A percentile compares a stretch with the other conserved stretches of the same genome.
phyloP scores from a whole-genome alignment of 2,888 invertebrate species.

The Melipona bicolor region DNA sequence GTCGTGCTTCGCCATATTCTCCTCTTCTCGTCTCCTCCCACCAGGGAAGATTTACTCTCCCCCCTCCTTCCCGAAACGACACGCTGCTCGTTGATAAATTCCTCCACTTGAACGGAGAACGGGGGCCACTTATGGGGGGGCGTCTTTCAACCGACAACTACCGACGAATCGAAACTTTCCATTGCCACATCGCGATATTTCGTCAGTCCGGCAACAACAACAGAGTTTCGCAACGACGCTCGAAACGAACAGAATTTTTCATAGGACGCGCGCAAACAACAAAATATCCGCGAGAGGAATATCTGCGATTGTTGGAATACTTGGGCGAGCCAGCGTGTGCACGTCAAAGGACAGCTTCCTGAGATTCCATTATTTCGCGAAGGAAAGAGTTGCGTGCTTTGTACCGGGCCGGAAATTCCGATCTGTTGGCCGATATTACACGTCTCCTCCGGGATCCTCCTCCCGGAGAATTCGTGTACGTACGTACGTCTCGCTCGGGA shows the following conservation, averaged over 20 bases:
- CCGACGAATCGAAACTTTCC: not conserved
- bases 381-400: not conserved
- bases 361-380: not conserved
- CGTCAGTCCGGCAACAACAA: no score
- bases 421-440: not conserved
- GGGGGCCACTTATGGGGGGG: no score
- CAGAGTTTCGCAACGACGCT: no score
- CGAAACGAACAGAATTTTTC: not conserved
- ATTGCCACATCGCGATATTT: no score
- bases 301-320: not conserved
- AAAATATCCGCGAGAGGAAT: not conserved
- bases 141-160: not conserved
- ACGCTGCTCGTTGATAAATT: not conserved
- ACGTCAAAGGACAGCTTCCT: not conserved
- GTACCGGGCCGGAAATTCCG: not conserved
- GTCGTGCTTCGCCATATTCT: constrained; percentile 52
- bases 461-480: not conserved
- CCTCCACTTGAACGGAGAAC: not conserved
- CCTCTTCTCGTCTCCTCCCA: not conserved
- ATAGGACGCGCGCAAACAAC: not conserved
- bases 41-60: constrained; percentile 3
- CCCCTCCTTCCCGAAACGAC: not conserved
- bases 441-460: not conserved
- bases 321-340: not conserved
- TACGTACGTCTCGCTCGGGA: constrained; percentile 4